phyloP scores from a whole-genome alignment of 2,113 vertebrate genomes.

The Smithornis capensis region DNA sequence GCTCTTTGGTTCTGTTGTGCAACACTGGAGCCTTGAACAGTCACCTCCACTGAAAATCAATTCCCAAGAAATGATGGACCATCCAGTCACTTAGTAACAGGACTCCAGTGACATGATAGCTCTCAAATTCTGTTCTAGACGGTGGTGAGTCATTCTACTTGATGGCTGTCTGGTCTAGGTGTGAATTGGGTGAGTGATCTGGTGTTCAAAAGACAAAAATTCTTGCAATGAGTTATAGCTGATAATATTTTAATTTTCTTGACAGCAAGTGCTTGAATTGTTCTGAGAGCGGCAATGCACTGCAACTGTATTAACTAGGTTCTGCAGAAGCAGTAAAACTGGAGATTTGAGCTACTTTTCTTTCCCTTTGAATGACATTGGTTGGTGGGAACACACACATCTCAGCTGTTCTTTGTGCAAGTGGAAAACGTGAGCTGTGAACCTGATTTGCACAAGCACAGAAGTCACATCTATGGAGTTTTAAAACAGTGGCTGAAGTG shows the following conservation, averaged over 20 bases:
- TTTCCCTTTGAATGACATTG: not conserved
- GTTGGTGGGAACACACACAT: accelerated
- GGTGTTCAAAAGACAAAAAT: not conserved
- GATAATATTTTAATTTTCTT: not conserved
- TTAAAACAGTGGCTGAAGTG: not conserved
- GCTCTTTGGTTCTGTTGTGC: not conserved
- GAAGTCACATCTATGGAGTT: not conserved
- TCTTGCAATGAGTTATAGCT: not conserved
- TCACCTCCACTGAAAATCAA: not conserved
- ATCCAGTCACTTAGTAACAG: not conserved
- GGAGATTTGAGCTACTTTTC: not conserved
- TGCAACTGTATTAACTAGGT: not conserved
- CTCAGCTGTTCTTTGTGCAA: not conserved
- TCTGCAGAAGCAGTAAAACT: not conserved
- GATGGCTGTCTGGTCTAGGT: not conserved
- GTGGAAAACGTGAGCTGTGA: not conserved
- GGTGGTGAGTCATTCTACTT: not conserved
- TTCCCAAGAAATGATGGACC: not conserved
- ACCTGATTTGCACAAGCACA: not conserved
- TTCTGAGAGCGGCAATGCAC: not conserved
- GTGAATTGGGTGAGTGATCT: not conserved
- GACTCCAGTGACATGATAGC: not conserved
- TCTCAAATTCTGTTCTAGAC: not conserved
- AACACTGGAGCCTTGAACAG: not conserved
- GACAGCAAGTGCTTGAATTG: not conserved